These are phyloP conservation scores for Phoxinus dragarum DNA, from an alignment of 2,797 vertebrate genomes.

Conservation along the genomic window DNA sequence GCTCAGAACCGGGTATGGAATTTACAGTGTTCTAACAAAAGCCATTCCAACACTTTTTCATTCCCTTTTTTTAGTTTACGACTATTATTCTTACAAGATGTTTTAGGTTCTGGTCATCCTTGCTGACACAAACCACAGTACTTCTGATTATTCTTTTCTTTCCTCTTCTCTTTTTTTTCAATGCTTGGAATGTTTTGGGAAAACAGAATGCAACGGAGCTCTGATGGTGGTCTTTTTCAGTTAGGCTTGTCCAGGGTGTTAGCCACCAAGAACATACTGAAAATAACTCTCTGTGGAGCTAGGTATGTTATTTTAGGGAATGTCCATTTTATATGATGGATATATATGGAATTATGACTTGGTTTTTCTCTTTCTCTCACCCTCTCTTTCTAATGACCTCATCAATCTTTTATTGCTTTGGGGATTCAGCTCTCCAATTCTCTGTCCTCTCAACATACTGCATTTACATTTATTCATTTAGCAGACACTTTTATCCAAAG, in stretches of 20 bases:
- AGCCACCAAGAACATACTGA: slow-evolving; percentile 37
- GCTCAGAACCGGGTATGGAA: slow-evolving; percentile 68
- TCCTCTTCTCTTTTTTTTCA: slow-evolving; percentile 56
- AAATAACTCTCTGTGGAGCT: slow-evolving; percentile 38
- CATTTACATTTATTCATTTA: slow-evolving; percentile 18
- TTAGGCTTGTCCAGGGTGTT: slow-evolving; percentile 32
- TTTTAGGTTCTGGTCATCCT: slow-evolving; percentile 71
- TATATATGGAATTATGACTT: slow-evolving; percentile 34
- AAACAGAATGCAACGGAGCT: slow-evolving; percentile 67
- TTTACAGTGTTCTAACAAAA: slow-evolving; percentile 78
- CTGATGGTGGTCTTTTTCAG: slow-evolving; percentile 70
- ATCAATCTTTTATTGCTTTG: slow-evolving; percentile 3
- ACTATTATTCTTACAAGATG: slow-evolving; percentile 76
- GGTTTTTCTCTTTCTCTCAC: slow-evolving; percentile 11
- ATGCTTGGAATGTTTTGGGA: slow-evolving; percentile 67
- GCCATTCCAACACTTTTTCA: slow-evolving; percentile 58
- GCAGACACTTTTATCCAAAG: neutral
- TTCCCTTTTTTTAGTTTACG: slow-evolving; percentile 46
- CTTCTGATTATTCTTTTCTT: slow-evolving; percentile 71
- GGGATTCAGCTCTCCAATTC: slow-evolving; percentile 1
- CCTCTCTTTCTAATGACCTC: slow-evolving; percentile 26
- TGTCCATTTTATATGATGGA: slow-evolving; percentile 38
- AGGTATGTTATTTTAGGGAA: slow-evolving; percentile 49
- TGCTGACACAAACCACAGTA: slow-evolving; percentile 70
- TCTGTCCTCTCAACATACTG: slow-evolving; percentile 9